Base-by-base conservation (phyloP, 2,113 vertebrate species). In the Trogon surrucura region DNA sequence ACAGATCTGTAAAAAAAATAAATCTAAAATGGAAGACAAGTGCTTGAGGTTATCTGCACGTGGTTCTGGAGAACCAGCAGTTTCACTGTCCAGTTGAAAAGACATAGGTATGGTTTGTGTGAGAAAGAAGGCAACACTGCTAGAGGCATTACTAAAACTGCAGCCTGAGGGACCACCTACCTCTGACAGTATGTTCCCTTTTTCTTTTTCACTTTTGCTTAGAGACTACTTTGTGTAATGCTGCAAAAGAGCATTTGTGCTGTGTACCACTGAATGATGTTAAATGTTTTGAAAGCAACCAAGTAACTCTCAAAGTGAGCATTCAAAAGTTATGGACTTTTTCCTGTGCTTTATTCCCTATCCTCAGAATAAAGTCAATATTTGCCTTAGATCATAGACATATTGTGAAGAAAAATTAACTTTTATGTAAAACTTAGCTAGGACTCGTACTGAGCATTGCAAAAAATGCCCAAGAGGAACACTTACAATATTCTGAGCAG, bases 61-160 rank as follows among this genome's bases (percentile, higher is more conserved):
- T 4, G 50, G 23, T 70, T 81, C n/a, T 41, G 21, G 45, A 48
- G 29, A 64, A 73, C 10, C 30, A 65, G n/a, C 10, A 65, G 12
- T 65, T 82, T 82, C 56, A 79, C 32, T 15, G 34, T 22, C 13
- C n/a, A 61, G 58, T 8, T 30, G 25, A 50, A 71, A 22, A 61
- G 26, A 45, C 5, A 41, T 0, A 0, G 7, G 5, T 27, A 50
- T 7, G 7, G 26, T 54, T 27, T 70, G 65, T 25, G 30, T 30
- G 57, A 56, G 23, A 84, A 71, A 32, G 14, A 50, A 36, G 26
- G 19, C 58, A 88, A 15, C 16, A 26, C 48, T 77, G 14, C 50
- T 25, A 17, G 29, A 61, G 71, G 22, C 1, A 0, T 75, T 81
- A 75, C 11, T 64, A 32, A 36, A 89, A 29, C 17, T 26, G 34